Conservation (phyloP, 2,797 vertebrate genomes). For the Chelon auratus region DNA sequence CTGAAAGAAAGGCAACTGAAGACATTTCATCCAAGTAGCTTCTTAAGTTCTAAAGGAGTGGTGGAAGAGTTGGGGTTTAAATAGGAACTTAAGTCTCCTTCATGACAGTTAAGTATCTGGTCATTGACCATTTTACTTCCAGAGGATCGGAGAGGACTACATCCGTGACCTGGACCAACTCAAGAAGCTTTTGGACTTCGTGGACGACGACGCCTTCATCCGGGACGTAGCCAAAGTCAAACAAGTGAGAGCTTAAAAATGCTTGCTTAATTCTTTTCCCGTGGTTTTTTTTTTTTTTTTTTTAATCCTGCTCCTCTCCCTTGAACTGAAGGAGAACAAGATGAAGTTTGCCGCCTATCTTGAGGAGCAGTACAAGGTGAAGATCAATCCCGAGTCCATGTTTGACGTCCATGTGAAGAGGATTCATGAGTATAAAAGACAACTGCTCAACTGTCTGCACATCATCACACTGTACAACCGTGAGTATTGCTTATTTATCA, state of each 20-base stretch:
- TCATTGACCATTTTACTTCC: background rate
- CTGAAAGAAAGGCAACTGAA: too few species aligned
- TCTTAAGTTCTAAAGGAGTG: too few species aligned
- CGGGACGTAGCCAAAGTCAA: conserved; percentile 92
- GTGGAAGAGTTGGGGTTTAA: too few species aligned
- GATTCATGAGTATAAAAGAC: conserved; percentile 95
- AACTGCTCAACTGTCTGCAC: conserved; percentile 94
- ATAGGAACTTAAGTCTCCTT: too few species aligned
- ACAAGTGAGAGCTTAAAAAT: conserved; percentile 81
- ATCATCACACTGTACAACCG: conserved; percentile 93
- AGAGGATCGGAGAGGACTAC: conserved; percentile 93
- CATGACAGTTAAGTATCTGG: background rate
- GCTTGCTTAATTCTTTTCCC: fast-evolving
- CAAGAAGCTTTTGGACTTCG: conserved; percentile 87
- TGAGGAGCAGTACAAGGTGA: conserved; percentile 89
- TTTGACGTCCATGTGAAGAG: conserved; percentile 95
- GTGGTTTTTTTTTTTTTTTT: background rate
- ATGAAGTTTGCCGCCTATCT: conserved; percentile 89
- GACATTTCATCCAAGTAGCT: too few species aligned
- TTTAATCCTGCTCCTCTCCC: background rate
- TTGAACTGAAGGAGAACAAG: conserved; percentile 90
- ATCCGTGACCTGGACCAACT: conserved; percentile 90
- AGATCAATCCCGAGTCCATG: conserved; percentile 92
- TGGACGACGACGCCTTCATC: conserved; percentile 90
- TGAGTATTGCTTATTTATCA: conserved; percentile 27